Evolutionary conservation across 1,140 invertebrate genomes (phyloP).

Genomic region (Ostrea denselamellosa): DNA sequence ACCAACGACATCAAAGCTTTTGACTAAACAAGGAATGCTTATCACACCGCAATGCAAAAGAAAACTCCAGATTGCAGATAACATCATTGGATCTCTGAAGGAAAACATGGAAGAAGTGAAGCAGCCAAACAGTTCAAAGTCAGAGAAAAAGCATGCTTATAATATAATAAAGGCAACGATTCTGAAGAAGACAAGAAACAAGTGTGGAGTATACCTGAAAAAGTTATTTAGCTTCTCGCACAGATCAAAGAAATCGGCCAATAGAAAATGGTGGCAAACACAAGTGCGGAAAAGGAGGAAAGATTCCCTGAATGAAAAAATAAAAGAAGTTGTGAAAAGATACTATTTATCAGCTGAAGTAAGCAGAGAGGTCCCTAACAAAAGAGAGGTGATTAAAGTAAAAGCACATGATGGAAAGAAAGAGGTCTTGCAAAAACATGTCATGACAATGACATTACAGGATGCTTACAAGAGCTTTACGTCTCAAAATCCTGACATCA

Average conservation of each 20-base stretch:
- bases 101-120: constrained; percentile 45
- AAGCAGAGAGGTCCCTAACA: constrained; percentile 55
- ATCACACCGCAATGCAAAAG: constrained; percentile 46
- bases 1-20: constrained; percentile 44
- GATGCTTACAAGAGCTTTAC: constrained; percentile 51
- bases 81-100: constrained; percentile 30
- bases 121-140: constrained; percentile 22
- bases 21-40: constrained; percentile 21
- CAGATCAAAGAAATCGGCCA: constrained; percentile 31
- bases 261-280: constrained; percentile 47
- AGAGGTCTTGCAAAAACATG: constrained; percentile 52
- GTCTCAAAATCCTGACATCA: constrained; percentile 38
- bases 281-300: constrained; percentile 44
- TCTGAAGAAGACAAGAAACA: constrained; percentile 47
- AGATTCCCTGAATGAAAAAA: constrained; percentile 11
- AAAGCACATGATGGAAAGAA: constrained; percentile 42
- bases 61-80: constrained; percentile 46
- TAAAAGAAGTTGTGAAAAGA: constrained; percentile 42
- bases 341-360: constrained; percentile 53
- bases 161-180: constrained; percentile 44
- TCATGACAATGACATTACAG: constrained; percentile 55
- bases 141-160: constrained; percentile 53
- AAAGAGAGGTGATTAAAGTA: constrained; percentile 51
- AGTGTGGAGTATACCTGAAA: constrained; percentile 11
- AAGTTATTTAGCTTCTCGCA: constrained; percentile 48